phyloP scores from a whole-genome alignment of 2,888 invertebrate genomes.

The Leptopilina myrica region DNA sequence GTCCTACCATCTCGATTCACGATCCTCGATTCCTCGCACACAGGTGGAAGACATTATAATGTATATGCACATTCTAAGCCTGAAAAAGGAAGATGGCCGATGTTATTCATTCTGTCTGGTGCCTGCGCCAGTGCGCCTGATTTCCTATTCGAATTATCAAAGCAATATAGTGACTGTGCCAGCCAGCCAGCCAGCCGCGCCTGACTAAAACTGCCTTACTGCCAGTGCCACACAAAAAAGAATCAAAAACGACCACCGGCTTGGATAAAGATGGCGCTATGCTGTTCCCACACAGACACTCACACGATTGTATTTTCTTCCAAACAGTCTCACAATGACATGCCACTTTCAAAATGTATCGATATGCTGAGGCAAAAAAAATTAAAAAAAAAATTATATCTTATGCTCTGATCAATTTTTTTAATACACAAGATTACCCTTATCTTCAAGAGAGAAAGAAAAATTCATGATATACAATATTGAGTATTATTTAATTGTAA shows the following conservation, averaged over 20 bases:
- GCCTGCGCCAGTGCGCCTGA: neutral
- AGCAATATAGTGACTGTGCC: conserved; percentile 14
- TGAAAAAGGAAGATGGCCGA: conserved; percentile 6
- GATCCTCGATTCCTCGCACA: neutral
- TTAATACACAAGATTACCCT: conserved; percentile 3
- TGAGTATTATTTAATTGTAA: too few species aligned
- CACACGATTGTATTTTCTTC: neutral
- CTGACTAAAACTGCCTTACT: conserved; percentile 1
- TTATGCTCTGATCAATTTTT: conserved; percentile 6
- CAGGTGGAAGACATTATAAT: conserved; percentile 12
- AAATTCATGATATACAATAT: too few species aligned
- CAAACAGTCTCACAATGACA: conserved; percentile 19
- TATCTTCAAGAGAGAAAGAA: too few species aligned
- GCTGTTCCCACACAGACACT: neutral
- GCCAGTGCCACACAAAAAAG: conserved; percentile 24
- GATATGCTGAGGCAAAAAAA: neutral
- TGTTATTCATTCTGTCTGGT: neutral
- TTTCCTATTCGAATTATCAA: conserved; percentile 35
- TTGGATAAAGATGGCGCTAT: conserved; percentile 37
- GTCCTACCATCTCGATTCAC: conserved; percentile 17
- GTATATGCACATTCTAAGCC: conserved; percentile 13
- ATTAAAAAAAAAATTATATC: neutral
- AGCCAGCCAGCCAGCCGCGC: neutral
- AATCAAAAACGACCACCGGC: conserved; percentile 16
- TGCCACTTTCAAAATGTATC: conserved; percentile 33